phyloP scores from a whole-genome alignment of 2,888 invertebrate species.

The Chrysina gloriosa region DNA sequence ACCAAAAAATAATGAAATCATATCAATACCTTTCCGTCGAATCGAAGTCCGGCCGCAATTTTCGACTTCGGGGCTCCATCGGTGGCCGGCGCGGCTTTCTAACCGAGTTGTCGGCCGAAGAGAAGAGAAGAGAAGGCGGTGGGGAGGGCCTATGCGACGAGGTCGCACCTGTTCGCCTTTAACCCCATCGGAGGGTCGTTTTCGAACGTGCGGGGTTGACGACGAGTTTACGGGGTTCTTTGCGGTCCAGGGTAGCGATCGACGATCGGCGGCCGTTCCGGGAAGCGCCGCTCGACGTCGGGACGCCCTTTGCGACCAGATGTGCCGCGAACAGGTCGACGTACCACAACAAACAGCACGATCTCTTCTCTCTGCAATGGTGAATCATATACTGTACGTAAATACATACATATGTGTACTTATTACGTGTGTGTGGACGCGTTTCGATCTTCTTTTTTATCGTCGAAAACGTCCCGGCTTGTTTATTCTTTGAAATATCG shows the following conservation, averaged over 20 bases:
- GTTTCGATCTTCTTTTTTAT: neutral
- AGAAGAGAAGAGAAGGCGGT: conserved; percentile 35
- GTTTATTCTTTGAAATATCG: neutral
- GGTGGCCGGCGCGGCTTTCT: neutral
- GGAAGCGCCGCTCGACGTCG: conserved; percentile 3
- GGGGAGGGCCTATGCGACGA: conserved; percentile 52
- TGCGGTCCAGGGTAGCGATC: conserved; percentile 22
- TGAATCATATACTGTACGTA: conserved; percentile 31
- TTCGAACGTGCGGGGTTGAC: conserved; percentile 42
- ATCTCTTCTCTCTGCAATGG: conserved; percentile 29
- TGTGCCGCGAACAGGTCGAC: conserved; percentile 39
- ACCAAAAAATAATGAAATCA: too few species aligned
- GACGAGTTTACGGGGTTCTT: conserved; percentile 46
- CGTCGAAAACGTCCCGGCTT: neutral
- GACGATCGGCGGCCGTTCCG: neutral
- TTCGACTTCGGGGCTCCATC: neutral
- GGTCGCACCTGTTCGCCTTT: conserved; percentile 62
- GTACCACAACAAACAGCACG: conserved; percentile 25
- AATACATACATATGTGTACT: neutral
- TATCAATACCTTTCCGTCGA: neutral
- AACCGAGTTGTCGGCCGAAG: conserved; percentile 15
- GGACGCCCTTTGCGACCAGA: conserved; percentile 39
- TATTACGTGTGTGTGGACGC: neutral
- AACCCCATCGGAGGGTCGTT: conserved; percentile 56
- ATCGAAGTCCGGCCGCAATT: conserved; percentile 5